Conservation (phyloP, 2,797 vertebrate genomes). For the Acanthurus leucopareius region DNA sequence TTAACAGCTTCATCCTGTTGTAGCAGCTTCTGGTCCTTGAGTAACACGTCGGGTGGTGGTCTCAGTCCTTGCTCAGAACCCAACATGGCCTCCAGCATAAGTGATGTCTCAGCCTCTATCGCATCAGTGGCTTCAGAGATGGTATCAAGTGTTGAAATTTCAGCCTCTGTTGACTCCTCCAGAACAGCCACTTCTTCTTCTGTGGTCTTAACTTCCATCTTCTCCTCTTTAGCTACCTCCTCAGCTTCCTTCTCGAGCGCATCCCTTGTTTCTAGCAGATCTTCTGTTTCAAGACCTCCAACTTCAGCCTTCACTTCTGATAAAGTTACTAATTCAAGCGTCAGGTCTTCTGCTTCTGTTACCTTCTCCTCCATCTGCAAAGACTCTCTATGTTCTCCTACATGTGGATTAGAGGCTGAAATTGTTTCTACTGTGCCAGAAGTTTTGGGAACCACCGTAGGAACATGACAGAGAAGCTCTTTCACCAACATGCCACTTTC, state of each 20-base stretch:
- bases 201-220: not conserved
- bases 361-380: not conserved
- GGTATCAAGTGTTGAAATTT: slow-evolving; percentile 1
- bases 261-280: slow-evolving; percentile 16
- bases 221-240: not conserved
- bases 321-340: slow-evolving; percentile 36
- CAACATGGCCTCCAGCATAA: slow-evolving; percentile 29
- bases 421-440: not conserved
- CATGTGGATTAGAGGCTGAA: not conserved
- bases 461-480: slow-evolving; percentile 13
- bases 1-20: not conserved
- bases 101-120: slow-evolving; percentile 17
- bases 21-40: not conserved
- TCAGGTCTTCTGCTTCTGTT: not conserved
- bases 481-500: slow-evolving; percentile 13
- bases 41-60: not conserved
- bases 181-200: not conserved
- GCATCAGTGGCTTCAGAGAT: slow-evolving; percentile 35
- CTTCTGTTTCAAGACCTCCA: slow-evolving; percentile 19
- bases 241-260: slow-evolving; percentile 34
- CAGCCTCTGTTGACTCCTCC: slow-evolving; percentile 17
- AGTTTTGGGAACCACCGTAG: no score
- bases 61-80: slow-evolving; percentile 30
- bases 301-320: slow-evolving; percentile 17
- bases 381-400: not conserved